Conservation (phyloP, 2,888 invertebrate genomes). For the Noctua janthina region DNA sequence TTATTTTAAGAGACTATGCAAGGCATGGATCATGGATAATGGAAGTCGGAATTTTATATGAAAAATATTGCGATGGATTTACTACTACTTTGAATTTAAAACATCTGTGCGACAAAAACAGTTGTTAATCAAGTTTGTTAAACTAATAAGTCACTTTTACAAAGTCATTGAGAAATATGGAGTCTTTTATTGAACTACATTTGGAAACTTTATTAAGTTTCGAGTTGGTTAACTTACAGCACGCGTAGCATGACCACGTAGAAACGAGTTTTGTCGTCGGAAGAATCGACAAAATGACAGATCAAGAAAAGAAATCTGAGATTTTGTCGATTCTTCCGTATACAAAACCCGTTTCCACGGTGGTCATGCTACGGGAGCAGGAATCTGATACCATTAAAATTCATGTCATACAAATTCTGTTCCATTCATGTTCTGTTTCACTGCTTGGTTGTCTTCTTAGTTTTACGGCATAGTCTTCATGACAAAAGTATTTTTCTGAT, state of each 20-base stretch:
- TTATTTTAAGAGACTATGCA: background rate
- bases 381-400: background rate
- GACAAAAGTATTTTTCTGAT: background rate
- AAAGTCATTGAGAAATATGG: background rate
- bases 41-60: background rate
- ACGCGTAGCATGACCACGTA: too few relatives aligned
- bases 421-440: background rate
- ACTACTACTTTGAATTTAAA: background rate
- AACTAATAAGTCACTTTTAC: background rate
- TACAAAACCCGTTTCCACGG: too few relatives aligned
- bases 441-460: background rate
- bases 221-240: background rate
- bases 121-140: background rate
- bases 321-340: too few relatives aligned
- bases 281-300: too few relatives aligned
- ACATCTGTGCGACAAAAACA: background rate
- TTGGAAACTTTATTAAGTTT: background rate
- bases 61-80: background rate
- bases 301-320: too few relatives aligned
- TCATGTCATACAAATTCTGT: background rate
- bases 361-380: too few relatives aligned
- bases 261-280: too few relatives aligned
- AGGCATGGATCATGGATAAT: background rate
- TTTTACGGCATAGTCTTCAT: background rate
- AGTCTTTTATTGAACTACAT: background rate